phyloP scores from a whole-genome alignment of 2,888 invertebrate genomes.

The Sphaerophoria taeniata region DNA sequence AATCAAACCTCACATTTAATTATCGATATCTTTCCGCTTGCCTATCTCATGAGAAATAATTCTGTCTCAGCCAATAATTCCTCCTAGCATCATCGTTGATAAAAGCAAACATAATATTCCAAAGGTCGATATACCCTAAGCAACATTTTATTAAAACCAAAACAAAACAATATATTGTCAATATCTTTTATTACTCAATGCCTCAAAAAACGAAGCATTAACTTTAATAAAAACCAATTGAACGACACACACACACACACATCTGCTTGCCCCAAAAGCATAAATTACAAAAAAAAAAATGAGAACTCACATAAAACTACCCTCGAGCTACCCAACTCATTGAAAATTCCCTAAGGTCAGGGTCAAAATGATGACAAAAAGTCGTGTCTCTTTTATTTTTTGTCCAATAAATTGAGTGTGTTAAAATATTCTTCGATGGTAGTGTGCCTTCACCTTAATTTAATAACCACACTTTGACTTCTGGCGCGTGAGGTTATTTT shows the following conservation, averaged over 20 bases:
- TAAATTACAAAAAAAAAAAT: background rate
- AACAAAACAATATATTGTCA: background rate
- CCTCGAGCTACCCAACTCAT: background rate
- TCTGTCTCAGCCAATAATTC: no score
- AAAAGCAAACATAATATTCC: background rate
- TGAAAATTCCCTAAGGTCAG: slow-evolving; percentile 9
- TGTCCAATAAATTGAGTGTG: background rate
- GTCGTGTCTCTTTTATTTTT: no score
- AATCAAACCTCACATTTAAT: no score
- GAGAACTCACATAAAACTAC: background rate
- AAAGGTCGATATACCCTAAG: background rate
- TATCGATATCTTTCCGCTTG: no score
- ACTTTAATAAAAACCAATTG: background rate
- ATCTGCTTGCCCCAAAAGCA: background rate
- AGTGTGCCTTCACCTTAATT: slow-evolving; percentile 19
- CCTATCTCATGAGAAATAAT: no score
- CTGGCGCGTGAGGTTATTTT: background rate
- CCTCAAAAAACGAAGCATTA: background rate
- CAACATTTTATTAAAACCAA: background rate
- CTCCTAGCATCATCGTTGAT: no score
- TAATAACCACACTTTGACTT: slow-evolving; percentile 12
- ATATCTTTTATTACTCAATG: background rate
- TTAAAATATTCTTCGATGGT: background rate
- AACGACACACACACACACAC: background rate
- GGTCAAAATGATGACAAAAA: background rate